Percentiles rank a stretch among this genome's conserved stretches.
Evolutionary conservation across 2,888 invertebrate species (phyloP).

Genomic region (Pegoplata infirma): DNA sequence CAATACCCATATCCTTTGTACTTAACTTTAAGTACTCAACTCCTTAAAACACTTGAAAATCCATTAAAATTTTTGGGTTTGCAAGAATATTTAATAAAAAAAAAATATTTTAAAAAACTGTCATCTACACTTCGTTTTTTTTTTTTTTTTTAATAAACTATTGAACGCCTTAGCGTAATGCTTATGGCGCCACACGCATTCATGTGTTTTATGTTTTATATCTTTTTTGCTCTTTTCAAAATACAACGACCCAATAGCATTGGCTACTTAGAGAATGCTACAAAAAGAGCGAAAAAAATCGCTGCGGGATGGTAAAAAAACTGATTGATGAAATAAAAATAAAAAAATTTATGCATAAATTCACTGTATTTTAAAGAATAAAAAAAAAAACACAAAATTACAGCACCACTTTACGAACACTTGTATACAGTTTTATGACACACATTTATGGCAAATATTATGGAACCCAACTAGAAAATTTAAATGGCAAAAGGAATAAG

Average conservation of each 20-base stretch:
- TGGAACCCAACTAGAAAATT: no score
- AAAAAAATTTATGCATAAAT: slow-evolving; percentile 4
- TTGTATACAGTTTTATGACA: slow-evolving; percentile 27
- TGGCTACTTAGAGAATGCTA: slow-evolving; percentile 48
- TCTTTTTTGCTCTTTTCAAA: background rate
- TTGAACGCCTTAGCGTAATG: slow-evolving; percentile 47
- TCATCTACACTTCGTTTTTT: slow-evolving; percentile 22
- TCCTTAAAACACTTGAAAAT: slow-evolving; percentile 30
- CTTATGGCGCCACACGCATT: slow-evolving; percentile 58
- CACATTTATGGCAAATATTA: slow-evolving; percentile 42
- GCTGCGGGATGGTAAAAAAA: slow-evolving; percentile 21
- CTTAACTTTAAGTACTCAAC: no score
- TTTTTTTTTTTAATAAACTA: slow-evolving; percentile 17
- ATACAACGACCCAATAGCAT: background rate
- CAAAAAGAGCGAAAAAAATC: slow-evolving; percentile 9
- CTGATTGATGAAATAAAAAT: slow-evolving; percentile 37
- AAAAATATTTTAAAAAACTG: no score
- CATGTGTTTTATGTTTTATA: slow-evolving; percentile 20
- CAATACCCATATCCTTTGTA: no score
- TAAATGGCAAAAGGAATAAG: no score
- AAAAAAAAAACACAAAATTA: no score
- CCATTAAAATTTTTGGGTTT: slow-evolving; percentile 16
- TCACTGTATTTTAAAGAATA: slow-evolving; percentile 10
- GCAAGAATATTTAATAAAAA: background rate
- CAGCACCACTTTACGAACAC: slow-evolving; percentile 4